Evolutionary conservation across 2,797 vertebrate species (phyloP).

Genomic region (Nasua narica): DNA sequence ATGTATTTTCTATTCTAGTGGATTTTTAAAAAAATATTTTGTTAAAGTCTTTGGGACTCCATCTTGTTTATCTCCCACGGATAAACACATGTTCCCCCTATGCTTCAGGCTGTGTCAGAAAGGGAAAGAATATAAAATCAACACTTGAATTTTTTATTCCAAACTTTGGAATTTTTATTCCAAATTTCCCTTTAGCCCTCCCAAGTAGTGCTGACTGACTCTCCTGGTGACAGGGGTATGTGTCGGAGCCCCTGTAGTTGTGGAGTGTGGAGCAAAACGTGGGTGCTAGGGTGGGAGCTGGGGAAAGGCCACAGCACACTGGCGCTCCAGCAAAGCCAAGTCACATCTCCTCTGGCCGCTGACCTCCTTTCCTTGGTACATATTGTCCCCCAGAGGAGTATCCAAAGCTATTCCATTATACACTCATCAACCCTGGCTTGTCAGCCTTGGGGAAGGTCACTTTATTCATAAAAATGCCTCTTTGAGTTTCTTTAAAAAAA

Average conservation of each 20-base stretch:
- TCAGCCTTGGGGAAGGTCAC: constrained; percentile 86
- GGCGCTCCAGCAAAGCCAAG: constrained; percentile 74
- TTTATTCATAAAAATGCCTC: constrained; percentile 87
- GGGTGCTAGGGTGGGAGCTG: constrained; percentile 56
- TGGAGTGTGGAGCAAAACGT: constrained; percentile 58
- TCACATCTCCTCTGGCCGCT: constrained; percentile 69
- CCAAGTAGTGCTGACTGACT: constrained; percentile 74
- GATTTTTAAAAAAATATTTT: constrained; percentile 87
- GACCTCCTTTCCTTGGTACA: constrained; percentile 67
- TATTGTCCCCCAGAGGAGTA: constrained; percentile 78
- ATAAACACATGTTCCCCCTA: constrained; percentile 83
- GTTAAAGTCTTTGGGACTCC: constrained; percentile 88
- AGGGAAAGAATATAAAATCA: constrained; percentile 81
- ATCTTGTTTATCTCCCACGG: constrained; percentile 82
- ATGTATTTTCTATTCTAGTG: constrained; percentile 87
- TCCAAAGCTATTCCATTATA: constrained; percentile 80
- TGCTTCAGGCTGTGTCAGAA: constrained; percentile 79
- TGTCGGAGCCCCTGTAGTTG: constrained; percentile 57
- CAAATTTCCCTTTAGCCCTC: constrained; percentile 74
- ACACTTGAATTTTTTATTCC: constrained; percentile 75
- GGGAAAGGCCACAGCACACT: constrained; percentile 80
- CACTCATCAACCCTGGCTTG: constrained; percentile 77
- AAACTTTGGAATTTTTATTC: constrained; percentile 76
- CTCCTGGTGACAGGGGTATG: constrained; percentile 62
- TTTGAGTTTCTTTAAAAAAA: constrained; percentile 78